These are phyloP conservation scores for Magallana ariakensis DNA, from an alignment of 1,140 invertebrate species.

Conservation along the genomic window DNA sequence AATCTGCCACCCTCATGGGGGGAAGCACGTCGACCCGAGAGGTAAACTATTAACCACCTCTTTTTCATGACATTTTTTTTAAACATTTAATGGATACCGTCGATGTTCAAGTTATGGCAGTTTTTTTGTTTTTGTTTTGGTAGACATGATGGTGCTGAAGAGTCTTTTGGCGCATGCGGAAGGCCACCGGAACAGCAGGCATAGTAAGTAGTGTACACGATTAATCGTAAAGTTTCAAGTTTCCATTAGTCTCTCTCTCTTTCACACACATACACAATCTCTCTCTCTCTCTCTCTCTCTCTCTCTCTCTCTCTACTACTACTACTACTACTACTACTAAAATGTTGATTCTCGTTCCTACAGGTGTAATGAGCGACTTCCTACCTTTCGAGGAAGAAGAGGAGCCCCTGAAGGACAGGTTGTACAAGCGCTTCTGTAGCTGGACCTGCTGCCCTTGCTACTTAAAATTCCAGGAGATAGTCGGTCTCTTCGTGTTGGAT, in stretches of 20 bases:
- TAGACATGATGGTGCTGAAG: conserved; percentile 98
- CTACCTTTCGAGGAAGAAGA: conserved; percentile 61
- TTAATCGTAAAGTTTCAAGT: no score
- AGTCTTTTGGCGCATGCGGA: conserved; percentile 98
- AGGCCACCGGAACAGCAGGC: conserved; percentile 81
- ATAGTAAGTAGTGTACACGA: neutral
- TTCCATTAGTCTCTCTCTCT: no score
- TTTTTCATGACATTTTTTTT: no score
- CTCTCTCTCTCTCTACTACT: no score
- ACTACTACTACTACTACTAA: no score
- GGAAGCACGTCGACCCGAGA: conserved; percentile 95
- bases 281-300: no score
- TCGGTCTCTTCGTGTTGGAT: conserved; percentile 96
- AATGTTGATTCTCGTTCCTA: neutral
- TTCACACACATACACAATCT: no score
- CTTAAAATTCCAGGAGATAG: conserved; percentile 92
- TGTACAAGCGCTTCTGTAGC: conserved; percentile 95
- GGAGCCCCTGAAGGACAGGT: conserved; percentile 70
- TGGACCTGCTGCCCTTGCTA: conserved; percentile 97
- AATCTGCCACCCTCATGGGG: conserved; percentile 91
- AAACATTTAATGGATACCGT: no score
- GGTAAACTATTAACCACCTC: conserved; percentile 83
- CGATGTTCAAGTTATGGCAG: no score
- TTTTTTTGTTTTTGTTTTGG: no score
- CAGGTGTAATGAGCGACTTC: conserved; percentile 68